Evolutionary conservation across 2,113 vertebrate genomes (phyloP), one percentile per base, ranked within the genome.

Genomic region (Acanthochromis polyacanthus): DNA sequence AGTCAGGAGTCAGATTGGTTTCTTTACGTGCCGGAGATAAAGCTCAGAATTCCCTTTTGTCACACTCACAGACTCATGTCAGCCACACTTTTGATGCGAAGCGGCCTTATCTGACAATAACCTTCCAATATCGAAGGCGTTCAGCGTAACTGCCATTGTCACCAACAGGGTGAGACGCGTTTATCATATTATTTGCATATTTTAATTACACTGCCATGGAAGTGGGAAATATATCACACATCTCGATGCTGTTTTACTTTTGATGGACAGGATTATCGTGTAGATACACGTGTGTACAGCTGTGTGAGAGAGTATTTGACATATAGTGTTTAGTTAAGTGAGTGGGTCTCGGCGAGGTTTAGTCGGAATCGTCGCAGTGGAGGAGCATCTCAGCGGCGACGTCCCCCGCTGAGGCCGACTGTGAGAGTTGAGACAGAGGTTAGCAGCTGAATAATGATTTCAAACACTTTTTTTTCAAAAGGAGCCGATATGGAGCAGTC

Each of bases 141-240:
- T 85, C 25, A 48, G 45, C 84, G 75, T 55, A 75, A 69, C 77
- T 70, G 73, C 63, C 74, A 65, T 56, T 62, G 69, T 90, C 81
- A 28, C 61, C 59, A 14, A 61, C 30, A 36, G 53, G 69, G 78
- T 77, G 58, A 91, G 83, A 77, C 73, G 28, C 59, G 55, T 82
- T 86, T 84, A 88, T 91, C 71, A 50, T 75, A 10, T 55, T 4
- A 90, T 93, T 92, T 89, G 84, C 90, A 91, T 89, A 90, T 91
- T 93, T 93, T 87, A 91, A 93, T 93, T 91, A 87, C 59, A 36
- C 75, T 75, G 75, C 81, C 53, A 59, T 10, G 80, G 57, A 81
- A 67, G 32, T 59, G 64, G 66, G 45, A 66, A 71, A 60, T 78
- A 60, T 78, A 56, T 50, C 32, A 61, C 65, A 56, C 78, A 58